These are phyloP conservation scores for Amiota minor DNA, from an alignment of 2,888 invertebrate genomes.

Conservation along the genomic window DNA sequence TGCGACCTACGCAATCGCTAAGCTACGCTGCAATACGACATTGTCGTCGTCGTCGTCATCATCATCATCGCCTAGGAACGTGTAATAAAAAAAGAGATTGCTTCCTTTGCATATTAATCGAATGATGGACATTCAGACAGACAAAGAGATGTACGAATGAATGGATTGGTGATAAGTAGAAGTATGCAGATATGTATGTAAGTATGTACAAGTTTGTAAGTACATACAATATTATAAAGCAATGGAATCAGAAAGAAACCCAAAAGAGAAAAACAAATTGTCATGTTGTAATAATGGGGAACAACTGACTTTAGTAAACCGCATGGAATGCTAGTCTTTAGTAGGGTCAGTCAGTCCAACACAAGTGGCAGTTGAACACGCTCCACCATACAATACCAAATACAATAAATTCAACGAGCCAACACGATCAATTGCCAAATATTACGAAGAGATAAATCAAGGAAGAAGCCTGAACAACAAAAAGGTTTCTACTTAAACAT, in stretches of 20 bases:
- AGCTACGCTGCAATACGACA: too few relatives aligned
- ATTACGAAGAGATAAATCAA: not conserved
- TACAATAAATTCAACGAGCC: too few relatives aligned
- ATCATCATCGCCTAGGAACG: constrained; percentile 19
- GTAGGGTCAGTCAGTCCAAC: not conserved
- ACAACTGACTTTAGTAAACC: too few relatives aligned
- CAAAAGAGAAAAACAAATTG: not conserved
- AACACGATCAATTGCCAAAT: not conserved
- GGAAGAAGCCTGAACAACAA: not conserved
- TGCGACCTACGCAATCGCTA: constrained; percentile 13
- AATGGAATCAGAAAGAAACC: not conserved
- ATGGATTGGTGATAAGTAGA: not conserved
- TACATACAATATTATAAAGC: not conserved
- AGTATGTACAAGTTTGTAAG: too few relatives aligned
- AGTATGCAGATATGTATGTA: too few relatives aligned
- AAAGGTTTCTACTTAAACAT: too few relatives aligned
- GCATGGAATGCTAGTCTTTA: not conserved
- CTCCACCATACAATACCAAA: not conserved
- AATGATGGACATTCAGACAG: constrained; percentile 17
- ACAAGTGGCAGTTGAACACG: constrained; percentile 17
- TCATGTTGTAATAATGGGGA: constrained; percentile 18
- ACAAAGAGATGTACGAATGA: constrained; percentile 32
- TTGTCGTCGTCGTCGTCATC: not conserved
- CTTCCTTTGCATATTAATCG: constrained; percentile 42
- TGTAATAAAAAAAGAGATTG: constrained; percentile 7